Evolutionary conservation across 2,797 vertebrate genomes (phyloP).

Genomic region (Heterohyrax brucei): DNA sequence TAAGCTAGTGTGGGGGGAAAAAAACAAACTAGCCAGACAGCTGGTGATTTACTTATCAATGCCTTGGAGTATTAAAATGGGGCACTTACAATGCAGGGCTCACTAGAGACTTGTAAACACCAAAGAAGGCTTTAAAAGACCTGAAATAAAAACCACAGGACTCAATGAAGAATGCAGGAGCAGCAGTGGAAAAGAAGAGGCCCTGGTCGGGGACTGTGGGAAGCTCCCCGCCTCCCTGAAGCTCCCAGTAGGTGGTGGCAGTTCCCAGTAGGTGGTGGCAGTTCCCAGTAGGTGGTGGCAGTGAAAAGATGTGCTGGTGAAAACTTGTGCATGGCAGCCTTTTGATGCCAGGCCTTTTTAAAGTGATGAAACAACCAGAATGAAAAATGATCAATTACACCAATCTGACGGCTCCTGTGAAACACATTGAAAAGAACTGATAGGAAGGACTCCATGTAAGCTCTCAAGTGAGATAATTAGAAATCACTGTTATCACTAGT

Average conservation of each 20-base stretch:
- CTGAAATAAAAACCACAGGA: slow-evolving; percentile 31
- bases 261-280: slow-evolving; percentile 31
- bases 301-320: not conserved
- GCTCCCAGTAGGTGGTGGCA: slow-evolving; percentile 51
- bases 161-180: slow-evolving; percentile 73
- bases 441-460: not conserved
- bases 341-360: not conserved
- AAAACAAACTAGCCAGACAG: slow-evolving; percentile 26
- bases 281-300: slow-evolving; percentile 51
- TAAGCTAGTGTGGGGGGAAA: accelerated
- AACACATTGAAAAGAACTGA: slow-evolving; percentile 76
- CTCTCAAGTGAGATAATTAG: accelerated
- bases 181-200: slow-evolving; percentile 17
- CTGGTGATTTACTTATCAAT: slow-evolving; percentile 72
- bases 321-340: slow-evolving; percentile 31
- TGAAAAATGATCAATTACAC: slow-evolving; percentile 63
- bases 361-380: not conserved
- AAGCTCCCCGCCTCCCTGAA: not conserved
- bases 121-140: slow-evolving; percentile 60
- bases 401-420: slow-evolving; percentile 11
- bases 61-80: slow-evolving; percentile 77
- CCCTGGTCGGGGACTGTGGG: not conserved
- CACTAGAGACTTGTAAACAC: slow-evolving; percentile 73
- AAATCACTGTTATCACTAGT: not conserved
- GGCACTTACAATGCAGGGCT: slow-evolving; percentile 63